Percentiles rank a stretch among this genome's conserved stretches.
phyloP scores from a whole-genome alignment of 2,113 vertebrate species.

The Tamias sibiricus region DNA sequence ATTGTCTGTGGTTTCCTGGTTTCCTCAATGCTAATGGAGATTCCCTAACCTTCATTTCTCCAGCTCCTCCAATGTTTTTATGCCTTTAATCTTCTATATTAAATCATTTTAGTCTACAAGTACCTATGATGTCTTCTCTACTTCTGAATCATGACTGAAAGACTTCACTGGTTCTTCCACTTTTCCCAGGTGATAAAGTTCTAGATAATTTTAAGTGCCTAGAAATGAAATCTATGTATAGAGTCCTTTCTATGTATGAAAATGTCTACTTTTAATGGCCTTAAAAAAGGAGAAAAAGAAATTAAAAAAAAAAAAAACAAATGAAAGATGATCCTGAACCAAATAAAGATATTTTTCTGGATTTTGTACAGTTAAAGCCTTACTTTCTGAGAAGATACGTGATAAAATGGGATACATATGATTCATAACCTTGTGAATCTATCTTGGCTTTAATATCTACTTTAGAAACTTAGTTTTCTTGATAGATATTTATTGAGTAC shows the following conservation, averaged over 20 bases:
- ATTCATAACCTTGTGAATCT: background rate
- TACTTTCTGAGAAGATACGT: background rate
- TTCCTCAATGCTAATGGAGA: background rate
- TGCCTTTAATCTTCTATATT: background rate
- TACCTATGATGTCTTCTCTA: background rate
- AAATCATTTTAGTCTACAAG: background rate
- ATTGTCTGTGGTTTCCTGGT: background rate
- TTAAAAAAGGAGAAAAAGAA: background rate
- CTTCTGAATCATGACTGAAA: background rate
- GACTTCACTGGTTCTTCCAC: background rate
- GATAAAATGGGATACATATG: background rate
- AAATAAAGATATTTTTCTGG: background rate
- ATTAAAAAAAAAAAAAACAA: background rate
- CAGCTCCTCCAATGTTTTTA: background rate
- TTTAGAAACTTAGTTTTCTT: background rate
- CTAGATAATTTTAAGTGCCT: background rate
- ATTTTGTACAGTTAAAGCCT: background rate
- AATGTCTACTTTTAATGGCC: background rate
- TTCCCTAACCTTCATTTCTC: background rate
- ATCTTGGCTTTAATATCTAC: background rate
- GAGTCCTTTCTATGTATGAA: background rate
- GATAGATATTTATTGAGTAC: background rate
- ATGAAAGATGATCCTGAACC: background rate
- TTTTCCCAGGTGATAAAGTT: background rate
- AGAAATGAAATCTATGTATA: background rate